Evolutionary conservation across 2,113 vertebrate genomes (phyloP).

Genomic region (Grus americana): DNA sequence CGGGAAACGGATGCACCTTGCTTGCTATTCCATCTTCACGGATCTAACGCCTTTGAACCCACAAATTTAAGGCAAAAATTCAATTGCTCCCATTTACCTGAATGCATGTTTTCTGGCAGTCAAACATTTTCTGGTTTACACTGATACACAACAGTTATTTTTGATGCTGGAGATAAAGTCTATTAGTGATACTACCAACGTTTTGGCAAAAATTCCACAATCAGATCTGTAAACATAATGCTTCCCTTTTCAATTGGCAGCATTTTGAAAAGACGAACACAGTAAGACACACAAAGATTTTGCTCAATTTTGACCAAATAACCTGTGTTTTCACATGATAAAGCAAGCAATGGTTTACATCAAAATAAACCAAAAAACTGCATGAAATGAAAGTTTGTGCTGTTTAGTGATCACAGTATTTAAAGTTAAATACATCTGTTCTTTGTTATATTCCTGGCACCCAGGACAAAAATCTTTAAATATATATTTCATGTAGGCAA

Average conservation of each 20-base stretch:
- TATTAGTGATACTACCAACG: conserved; percentile 67
- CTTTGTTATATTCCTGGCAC: conserved; percentile 71
- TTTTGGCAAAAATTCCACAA: conserved; percentile 75
- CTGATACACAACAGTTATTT: conserved; percentile 1
- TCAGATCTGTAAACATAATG: conserved; percentile 77
- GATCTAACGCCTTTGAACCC: background rate
- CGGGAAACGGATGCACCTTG: too few relatives aligned
- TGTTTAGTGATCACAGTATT: conserved; percentile 78
- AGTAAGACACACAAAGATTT: conserved; percentile 61
- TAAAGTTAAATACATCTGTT: conserved; percentile 74
- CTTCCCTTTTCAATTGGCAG: conserved; percentile 78
- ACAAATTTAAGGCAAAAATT: background rate
- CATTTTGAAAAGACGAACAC: conserved; percentile 68
- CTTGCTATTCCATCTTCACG: background rate
- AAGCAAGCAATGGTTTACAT: conserved; percentile 68
- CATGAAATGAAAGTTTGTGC: conserved; percentile 76
- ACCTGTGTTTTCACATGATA: conserved; percentile 72
- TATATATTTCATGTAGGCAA: conserved; percentile 78
- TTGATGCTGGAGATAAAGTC: conserved; percentile 69
- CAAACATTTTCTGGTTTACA: conserved; percentile 55
- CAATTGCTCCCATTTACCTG: background rate
- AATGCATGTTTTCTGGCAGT: background rate
- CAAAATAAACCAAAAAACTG: conserved; percentile 64
- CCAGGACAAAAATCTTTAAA: conserved; percentile 77
- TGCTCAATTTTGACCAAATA: conserved; percentile 65